A percentile compares a stretch with the other conserved stretches of the same genome.
Conservation (phyloP, 2,797 vertebrate species). For the Eulemur coronatus region DNA sequence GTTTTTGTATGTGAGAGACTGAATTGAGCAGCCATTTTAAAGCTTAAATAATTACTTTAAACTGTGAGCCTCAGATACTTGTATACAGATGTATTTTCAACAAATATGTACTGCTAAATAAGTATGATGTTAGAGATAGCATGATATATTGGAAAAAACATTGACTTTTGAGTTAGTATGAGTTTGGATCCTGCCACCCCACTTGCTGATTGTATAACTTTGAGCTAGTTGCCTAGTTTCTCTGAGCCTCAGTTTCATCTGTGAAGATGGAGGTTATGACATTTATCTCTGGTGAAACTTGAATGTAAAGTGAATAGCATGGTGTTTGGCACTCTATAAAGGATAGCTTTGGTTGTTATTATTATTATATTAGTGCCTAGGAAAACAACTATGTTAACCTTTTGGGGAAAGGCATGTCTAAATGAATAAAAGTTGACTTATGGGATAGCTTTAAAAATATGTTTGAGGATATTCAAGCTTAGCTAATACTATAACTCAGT, state of each 20-base stretch:
- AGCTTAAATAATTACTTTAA: not conserved
- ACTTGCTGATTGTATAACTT: not conserved
- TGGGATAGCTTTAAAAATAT: not conserved
- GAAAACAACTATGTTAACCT: constrained; percentile 5
- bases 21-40: not conserved
- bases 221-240: not conserved
- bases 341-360: not conserved
- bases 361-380: not conserved
- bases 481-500: not conserved
- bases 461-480: not conserved
- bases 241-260: not conserved
- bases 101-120: not conserved
- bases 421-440: not conserved
- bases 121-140: not conserved
- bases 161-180: not conserved
- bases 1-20: not conserved
- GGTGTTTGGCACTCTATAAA: not conserved
- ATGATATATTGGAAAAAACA: not conserved
- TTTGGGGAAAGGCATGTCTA: not conserved
- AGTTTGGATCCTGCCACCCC: not conserved
- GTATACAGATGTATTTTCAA: constrained; percentile 9
- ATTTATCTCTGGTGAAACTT: not conserved
- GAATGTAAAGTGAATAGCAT: not conserved
- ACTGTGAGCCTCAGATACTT: not conserved
- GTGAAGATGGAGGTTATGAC: not conserved